Conservation (phyloP, 2,113 vertebrate species). For the Campylomormyrus numenius region DNA sequence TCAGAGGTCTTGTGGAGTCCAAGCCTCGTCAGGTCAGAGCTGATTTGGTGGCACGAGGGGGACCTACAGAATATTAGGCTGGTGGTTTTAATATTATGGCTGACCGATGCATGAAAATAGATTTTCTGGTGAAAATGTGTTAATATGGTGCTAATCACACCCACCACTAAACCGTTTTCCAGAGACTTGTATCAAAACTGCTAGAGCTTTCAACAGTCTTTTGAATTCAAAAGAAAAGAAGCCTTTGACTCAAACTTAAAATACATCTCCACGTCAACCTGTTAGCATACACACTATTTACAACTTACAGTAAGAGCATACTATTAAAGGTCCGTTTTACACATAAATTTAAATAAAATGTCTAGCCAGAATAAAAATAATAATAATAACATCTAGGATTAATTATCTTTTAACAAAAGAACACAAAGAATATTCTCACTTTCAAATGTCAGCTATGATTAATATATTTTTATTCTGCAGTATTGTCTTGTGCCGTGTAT, state of each 20-base stretch:
- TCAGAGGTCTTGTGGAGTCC: neutral
- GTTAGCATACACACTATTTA: neutral
- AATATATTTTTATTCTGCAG: neutral
- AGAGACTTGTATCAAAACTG: neutral
- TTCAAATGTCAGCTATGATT: neutral
- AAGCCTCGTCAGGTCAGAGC: accelerated
- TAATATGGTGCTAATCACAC: neutral
- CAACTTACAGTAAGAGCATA: neutral
- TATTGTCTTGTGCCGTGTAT: neutral
- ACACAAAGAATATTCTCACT: neutral
- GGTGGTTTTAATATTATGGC: neutral
- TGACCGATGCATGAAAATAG: neutral
- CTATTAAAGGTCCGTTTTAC: neutral
- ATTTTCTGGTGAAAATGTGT: neutral
- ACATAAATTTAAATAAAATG: neutral
- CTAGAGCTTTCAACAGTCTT: neutral
- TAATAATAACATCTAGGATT: neutral
- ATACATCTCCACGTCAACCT: neutral
- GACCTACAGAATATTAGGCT: neutral
- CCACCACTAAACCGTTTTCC: neutral
- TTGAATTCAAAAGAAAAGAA: neutral
- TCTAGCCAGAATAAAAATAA: neutral
- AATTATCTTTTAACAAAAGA: neutral
- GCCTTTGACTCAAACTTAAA: neutral
- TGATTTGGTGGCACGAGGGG: neutral